Conservation (phyloP, 2,888 invertebrate species). For the Arrhopalites spinosus region DNA sequence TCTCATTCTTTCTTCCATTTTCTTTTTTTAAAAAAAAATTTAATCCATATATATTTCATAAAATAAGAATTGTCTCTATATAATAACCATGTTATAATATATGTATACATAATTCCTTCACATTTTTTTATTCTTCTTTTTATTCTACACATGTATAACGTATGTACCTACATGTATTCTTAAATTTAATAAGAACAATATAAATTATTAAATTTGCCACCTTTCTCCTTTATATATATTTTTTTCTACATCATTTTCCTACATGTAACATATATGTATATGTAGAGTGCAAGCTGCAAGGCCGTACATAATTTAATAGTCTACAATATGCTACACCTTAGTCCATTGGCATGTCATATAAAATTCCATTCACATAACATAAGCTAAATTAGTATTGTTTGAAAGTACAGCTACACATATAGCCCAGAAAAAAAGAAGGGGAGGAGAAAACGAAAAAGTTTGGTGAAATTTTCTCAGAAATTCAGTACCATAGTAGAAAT, state of each 20-base stretch:
- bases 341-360: neutral
- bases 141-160: neutral
- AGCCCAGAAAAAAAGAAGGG: neutral
- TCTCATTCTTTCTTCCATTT: neutral
- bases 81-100: neutral
- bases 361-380: neutral
- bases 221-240: neutral
- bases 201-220: neutral
- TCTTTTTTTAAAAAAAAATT: constrained; percentile 8
- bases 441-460: constrained; percentile 4
- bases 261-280: neutral
- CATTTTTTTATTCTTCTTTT: neutral
- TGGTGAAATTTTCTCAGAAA: neutral
- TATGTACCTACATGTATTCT: neutral
- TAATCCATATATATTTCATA: constrained; percentile 11
- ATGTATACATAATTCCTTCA: neutral
- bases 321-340: neutral
- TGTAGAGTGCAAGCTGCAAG: neutral
- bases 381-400: no score
- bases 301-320: no score
- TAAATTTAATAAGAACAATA: neutral
- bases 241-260: neutral
- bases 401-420: neutral
- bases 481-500: no score
- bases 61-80: neutral